A percentile compares a stretch with the other conserved stretches of the same genome.
These are phyloP conservation scores for Etheostoma nigrum DNA, from an alignment of 2,797 vertebrate genomes.

Conservation along the genomic window DNA sequence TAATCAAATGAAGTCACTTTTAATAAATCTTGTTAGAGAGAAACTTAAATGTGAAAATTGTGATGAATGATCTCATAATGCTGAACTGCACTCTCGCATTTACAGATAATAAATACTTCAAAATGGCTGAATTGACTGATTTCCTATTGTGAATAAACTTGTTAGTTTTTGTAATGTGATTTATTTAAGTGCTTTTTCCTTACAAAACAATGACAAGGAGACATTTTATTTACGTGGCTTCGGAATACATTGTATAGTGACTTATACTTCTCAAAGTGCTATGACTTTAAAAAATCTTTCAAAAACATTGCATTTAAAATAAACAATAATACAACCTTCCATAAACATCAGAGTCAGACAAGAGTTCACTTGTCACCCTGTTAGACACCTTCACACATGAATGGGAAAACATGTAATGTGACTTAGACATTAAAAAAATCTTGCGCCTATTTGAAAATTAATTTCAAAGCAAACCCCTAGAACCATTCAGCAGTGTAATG, in stretches of 20 bases:
- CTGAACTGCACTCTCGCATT: conserved; percentile 29
- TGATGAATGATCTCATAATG: conserved; percentile 20
- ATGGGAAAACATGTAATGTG: conserved; percentile 28
- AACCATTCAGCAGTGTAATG: conserved; percentile 62
- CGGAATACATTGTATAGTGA: conserved; percentile 51
- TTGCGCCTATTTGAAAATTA: conserved; percentile 44
- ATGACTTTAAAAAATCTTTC: conserved; percentile 45
- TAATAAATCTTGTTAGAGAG: conserved; percentile 67
- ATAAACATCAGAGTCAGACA: conserved; percentile 27
- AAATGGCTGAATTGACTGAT: conserved; percentile 27
- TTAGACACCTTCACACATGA: conserved; percentile 35
- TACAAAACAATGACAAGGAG: conserved; percentile 33
- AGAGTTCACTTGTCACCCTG: conserved; percentile 7
- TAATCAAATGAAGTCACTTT: conserved; percentile 67
- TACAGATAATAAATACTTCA: conserved; percentile 62
- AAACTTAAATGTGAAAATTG: conserved; percentile 49
- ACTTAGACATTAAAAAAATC: conserved; percentile 33
- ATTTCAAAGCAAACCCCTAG: conserved; percentile 53
- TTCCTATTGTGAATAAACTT: conserved; percentile 26
- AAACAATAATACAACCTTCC: conserved; percentile 34
- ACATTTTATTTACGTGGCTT: conserved; percentile 40
- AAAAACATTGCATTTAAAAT: conserved; percentile 42
- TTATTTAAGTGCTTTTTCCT: conserved; percentile 41
- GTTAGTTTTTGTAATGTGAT: conserved; percentile 32
- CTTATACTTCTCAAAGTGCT: conserved; percentile 69